Conservation (phyloP, 2,888 invertebrate genomes). For the Fabriciana adippe region DNA sequence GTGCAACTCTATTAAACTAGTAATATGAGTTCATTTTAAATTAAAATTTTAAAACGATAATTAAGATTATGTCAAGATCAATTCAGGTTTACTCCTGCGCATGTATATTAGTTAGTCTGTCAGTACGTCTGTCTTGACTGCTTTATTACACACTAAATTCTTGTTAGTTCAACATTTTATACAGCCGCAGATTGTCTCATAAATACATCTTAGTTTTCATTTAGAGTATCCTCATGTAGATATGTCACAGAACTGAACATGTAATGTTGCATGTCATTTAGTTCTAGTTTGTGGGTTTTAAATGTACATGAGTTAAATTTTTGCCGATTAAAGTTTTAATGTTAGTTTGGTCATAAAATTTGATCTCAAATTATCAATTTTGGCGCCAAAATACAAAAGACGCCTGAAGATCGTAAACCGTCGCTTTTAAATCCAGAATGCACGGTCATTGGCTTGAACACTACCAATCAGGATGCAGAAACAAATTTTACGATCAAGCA, state of each 20-base stretch:
- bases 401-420: slow-evolving; percentile 77
- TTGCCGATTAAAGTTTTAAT: not conserved
- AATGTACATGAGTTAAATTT: not conserved
- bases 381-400: slow-evolving; percentile 80
- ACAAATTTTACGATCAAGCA: slow-evolving; percentile 71
- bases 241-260: slow-evolving; percentile 4
- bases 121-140: slow-evolving; percentile 55
- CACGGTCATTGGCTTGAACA: slow-evolving; percentile 64
- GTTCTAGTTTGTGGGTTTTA: not conserved
- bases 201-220: slow-evolving; percentile 49
- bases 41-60: slow-evolving; percentile 20
- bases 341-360: slow-evolving; percentile 26
- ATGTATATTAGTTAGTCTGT: slow-evolving; percentile 42
- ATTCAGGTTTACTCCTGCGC: slow-evolving; percentile 47
- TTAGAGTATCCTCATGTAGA: slow-evolving; percentile 22
- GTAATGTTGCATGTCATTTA: not conserved
- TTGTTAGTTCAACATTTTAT: slow-evolving; percentile 51
- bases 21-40: not conserved
- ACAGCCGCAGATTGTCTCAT: slow-evolving; percentile 47
- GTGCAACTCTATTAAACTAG: no score
- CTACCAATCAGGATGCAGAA: slow-evolving; percentile 70
- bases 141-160: slow-evolving; percentile 68
- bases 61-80: slow-evolving; percentile 45
- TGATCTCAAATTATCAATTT: slow-evolving; percentile 53
- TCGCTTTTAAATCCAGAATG: slow-evolving; percentile 76